phyloP scores from a whole-genome alignment of 30 jellyfish, hydroid and myxozoan genomes.

The Clytia hemisphaerica region DNA sequence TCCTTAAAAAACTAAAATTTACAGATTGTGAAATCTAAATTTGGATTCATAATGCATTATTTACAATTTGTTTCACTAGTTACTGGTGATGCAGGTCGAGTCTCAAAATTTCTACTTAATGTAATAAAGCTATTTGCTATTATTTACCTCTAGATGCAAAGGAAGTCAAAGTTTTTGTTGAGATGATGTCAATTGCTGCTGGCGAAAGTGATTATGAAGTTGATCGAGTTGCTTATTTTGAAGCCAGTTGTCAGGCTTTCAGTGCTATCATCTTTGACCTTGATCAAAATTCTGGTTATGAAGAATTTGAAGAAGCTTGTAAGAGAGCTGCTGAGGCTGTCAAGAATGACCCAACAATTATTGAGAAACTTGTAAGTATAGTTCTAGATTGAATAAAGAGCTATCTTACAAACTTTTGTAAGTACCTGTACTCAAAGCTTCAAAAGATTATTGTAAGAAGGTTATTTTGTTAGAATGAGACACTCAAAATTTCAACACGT shows the following conservation, averaged over 20 bases:
- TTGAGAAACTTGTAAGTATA: conserved; percentile 41
- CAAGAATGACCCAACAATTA: conserved; percentile 20
- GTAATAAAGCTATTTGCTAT: too few relatives aligned
- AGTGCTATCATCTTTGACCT: conserved; percentile 47
- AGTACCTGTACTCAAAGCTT: neutral
- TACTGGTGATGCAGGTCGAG: too few relatives aligned
- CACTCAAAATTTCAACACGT: neutral
- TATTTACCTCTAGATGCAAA: conserved; percentile 24
- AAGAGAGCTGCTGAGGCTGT: conserved; percentile 4
- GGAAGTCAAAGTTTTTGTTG: conserved; percentile 72
- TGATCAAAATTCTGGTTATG: conserved; percentile 34
- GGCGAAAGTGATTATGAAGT: conserved; percentile 69
- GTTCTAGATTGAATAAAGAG: neutral
- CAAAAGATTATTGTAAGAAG: neutral
- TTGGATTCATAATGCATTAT: too few relatives aligned
- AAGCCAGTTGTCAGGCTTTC: conserved; percentile 53
- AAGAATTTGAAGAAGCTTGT: conserved; percentile 35
- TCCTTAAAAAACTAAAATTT: too few relatives aligned
- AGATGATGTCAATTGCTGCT: conserved; percentile 67
- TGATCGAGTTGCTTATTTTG: conserved; percentile 53
- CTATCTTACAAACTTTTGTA: neutral
- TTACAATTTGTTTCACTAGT: too few relatives aligned
- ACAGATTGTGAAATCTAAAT: too few relatives aligned
- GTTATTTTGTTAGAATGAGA: neutral
- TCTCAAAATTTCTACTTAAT: neutral